phyloP scores from a whole-genome alignment of 2,113 vertebrate genomes.

The Alethe castanea region DNA sequence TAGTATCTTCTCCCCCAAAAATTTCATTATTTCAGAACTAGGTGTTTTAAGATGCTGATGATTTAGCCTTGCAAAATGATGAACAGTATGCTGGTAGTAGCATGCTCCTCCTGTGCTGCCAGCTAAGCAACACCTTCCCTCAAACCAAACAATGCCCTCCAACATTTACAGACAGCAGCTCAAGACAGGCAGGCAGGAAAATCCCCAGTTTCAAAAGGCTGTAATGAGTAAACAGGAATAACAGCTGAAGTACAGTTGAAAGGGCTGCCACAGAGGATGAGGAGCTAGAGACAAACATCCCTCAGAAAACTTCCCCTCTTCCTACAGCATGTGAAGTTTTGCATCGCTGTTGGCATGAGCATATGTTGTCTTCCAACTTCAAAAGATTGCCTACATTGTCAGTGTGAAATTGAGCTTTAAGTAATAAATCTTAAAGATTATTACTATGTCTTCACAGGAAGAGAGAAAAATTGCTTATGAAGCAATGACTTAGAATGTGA shows the following conservation, averaged over 20 bases:
- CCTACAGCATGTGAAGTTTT: neutral
- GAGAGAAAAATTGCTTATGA: neutral
- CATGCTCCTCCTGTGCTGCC: neutral
- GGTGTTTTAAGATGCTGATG: neutral
- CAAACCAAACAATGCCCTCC: neutral
- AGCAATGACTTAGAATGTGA: neutral
- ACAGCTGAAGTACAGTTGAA: neutral
- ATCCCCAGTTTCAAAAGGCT: neutral
- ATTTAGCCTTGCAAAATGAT: neutral
- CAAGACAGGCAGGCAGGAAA: neutral
- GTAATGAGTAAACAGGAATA: neutral
- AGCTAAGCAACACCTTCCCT: neutral
- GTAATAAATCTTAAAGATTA: neutral
- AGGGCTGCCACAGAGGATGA: neutral
- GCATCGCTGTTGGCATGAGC: neutral
- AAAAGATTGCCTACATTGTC: neutral
- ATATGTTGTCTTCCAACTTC: neutral
- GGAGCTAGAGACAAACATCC: neutral
- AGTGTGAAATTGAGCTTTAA: neutral
- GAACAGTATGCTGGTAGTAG: neutral
- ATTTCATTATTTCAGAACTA: neutral
- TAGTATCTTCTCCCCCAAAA: neutral
- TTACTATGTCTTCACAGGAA: neutral
- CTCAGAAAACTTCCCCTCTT: neutral
- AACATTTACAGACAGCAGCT: neutral